Percentiles rank a stretch among this genome's conserved stretches.
Evolutionary conservation across 2,797 vertebrate species (phyloP).

Genomic region (Aeoliscus strigatus): DNA sequence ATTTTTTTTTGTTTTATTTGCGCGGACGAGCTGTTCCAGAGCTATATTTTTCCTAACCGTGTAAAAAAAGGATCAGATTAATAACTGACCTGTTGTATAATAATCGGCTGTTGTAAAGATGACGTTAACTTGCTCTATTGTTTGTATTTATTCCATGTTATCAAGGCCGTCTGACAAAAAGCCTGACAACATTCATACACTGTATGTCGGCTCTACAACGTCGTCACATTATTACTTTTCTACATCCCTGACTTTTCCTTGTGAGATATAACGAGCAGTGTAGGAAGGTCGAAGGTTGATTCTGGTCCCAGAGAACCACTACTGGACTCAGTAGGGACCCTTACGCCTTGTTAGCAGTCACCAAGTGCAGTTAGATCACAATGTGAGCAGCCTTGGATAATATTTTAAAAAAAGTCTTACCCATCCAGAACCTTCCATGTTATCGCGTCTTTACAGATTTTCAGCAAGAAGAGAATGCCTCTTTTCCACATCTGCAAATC

Average conservation of each 20-base stretch:
- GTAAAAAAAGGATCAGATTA: too few relatives aligned
- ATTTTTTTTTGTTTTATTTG: too few relatives aligned
- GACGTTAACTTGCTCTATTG: too few relatives aligned
- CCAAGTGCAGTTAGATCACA: conserved; percentile 32
- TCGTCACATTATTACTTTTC: neutral
- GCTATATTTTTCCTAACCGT: too few relatives aligned
- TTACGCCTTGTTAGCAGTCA: conserved; percentile 12
- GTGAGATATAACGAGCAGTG: conserved; percentile 7
- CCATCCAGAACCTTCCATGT: conserved; percentile 90
- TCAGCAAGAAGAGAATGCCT: conserved; percentile 85
- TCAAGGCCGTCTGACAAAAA: too few relatives aligned
- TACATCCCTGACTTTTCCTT: neutral
- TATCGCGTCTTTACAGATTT: conserved; percentile 90
- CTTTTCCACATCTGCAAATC: conserved; percentile 98
- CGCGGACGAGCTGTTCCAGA: too few relatives aligned
- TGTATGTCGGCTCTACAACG: neutral
- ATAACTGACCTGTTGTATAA: too few relatives aligned
- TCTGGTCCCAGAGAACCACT: conserved; percentile 10
- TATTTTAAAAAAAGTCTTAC: conserved; percentile 84
- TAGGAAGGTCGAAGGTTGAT: conserved; percentile 3
- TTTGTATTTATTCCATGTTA: too few relatives aligned
- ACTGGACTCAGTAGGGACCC: conserved; percentile 12
- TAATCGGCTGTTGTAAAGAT: too few relatives aligned
- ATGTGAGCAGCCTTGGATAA: conserved; percentile 54
- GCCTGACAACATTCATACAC: too few relatives aligned